Evolutionary conservation across 2,797 vertebrate species (phyloP).

Genomic region (Euphonia xanthogaster): DNA sequence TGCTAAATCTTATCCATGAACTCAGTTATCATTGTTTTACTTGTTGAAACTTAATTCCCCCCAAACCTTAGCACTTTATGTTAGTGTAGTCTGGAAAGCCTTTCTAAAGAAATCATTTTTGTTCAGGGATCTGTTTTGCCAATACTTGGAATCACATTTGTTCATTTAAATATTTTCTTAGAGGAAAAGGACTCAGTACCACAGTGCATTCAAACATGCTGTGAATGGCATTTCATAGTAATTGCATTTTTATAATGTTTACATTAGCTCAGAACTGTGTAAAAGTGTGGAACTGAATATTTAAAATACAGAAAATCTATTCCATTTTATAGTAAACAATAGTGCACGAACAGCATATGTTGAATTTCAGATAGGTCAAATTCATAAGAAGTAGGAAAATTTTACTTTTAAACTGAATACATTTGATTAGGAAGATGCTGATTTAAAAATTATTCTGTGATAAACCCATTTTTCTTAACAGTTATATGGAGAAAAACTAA

Average conservation of each 20-base stretch:
- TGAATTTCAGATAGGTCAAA: background rate
- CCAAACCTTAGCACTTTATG: background rate
- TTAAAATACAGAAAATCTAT: background rate
- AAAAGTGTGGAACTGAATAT: background rate
- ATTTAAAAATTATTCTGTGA: background rate
- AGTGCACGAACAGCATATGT: background rate
- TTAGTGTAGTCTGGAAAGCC: background rate
- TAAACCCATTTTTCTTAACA: background rate
- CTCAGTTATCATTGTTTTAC: background rate
- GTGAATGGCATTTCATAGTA: background rate
- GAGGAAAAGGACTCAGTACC: background rate
- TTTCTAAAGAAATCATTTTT: background rate
- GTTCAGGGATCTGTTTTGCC: background rate
- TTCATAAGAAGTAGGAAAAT: background rate
- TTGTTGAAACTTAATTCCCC: background rate
- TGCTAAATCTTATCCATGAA: background rate
- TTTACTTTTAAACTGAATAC: background rate
- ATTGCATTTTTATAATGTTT: background rate
- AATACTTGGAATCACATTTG: background rate
- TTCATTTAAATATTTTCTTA: background rate
- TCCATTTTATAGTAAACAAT: background rate
- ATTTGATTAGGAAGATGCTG: background rate
- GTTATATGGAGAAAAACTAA: background rate
- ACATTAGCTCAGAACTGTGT: background rate
- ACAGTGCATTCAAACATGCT: background rate